Percentiles rank a stretch among this genome's conserved stretches.
Conservation (phyloP, 1,140 invertebrate genomes). For the Trissolcus basalis region DNA sequence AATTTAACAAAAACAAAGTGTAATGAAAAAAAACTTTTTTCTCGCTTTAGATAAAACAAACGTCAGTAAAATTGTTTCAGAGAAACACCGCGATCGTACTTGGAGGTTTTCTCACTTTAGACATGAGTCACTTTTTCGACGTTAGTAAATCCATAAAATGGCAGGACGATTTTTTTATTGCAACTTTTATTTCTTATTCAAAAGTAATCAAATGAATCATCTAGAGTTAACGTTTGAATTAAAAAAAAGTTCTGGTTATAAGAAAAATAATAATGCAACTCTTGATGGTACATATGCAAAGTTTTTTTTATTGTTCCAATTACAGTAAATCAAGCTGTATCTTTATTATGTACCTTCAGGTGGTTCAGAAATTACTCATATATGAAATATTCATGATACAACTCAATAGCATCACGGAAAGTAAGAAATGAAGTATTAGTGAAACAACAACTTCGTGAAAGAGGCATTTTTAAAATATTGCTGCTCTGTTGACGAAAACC, state of each 20-base stretch:
- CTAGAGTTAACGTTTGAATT: too few species aligned
- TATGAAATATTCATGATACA: conserved; percentile 51
- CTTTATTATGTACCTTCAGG: conserved; percentile 30
- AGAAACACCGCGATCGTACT: conserved; percentile 24
- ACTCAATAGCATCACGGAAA: conserved; percentile 30
- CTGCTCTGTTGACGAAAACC: conserved; percentile 6
- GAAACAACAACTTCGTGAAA: conserved; percentile 19
- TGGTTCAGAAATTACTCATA: conserved; percentile 39
- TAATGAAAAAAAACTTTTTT: too few species aligned
- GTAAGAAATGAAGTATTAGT: conserved; percentile 23
- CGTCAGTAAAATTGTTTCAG: conserved; percentile 23
- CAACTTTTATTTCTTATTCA: neutral
- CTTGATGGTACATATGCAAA: too few species aligned
- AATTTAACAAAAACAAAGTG: too few species aligned
- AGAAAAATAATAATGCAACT: too few species aligned
- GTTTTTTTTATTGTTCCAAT: conserved; percentile 3
- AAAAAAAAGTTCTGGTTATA: too few species aligned
- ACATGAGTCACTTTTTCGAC: conserved; percentile 36
- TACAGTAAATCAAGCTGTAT: conserved; percentile 8
- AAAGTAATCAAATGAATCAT: too few species aligned
- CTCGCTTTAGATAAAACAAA: conserved; percentile 17
- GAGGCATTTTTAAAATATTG: conserved; percentile 30
- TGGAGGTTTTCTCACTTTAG: conserved; percentile 23
- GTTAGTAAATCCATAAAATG: conserved; percentile 7
- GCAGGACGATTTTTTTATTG: neutral